Base-by-base conservation (phyloP, 2,797 vertebrate species). In the Coranthus polyacanthus region DNA sequence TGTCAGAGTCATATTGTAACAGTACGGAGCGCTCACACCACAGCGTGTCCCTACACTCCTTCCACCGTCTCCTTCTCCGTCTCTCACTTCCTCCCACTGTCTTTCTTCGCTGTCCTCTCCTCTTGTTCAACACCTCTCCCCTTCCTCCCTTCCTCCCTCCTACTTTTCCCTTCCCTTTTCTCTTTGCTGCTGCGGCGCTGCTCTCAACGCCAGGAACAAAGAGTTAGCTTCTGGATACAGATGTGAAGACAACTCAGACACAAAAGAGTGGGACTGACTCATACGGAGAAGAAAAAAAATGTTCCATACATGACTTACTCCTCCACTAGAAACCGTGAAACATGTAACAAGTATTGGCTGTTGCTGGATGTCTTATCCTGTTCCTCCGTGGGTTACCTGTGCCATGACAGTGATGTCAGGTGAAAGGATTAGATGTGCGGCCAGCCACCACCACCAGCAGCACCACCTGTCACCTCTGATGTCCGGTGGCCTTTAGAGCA, bases 1-100 rank as follows among this genome's bases (percentile, higher is more conserved):
- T 78, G 92, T 90, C 89, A 90, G 84, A 90, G 91, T 92, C 91
- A 85, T 90, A 91, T 85, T 91, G 93, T 85, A 89, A 89, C 89
- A 85, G 84, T 49, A 80, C 75, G 77, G 89, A 89, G 87, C 77
- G 44, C 87, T 86, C 89, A 57, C 81, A 81, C 81, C 84, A 77
- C 81, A 85, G 80, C 75, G 59, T 81, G 87, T 86, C 88, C 78
- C 75, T 65, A 67, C 70, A 50, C 84, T 75, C 78, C 75, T 64
- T 73, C 68, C 71, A 54, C 53, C 5, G 51, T 85, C 81, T 84
- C 73, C 84, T 61, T 52, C 78, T 82, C 76, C 2, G 76, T 88
- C 87, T 88, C 72, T 83, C 82, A 77, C 84, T 79, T 84, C 69
- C 76, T 85, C 81, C 78, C 68, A 51, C 82, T 72, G 58, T 82